Evolutionary conservation across 2,797 vertebrate genomes (phyloP).

Genomic region (Gymnoscopelus braueri): DNA sequence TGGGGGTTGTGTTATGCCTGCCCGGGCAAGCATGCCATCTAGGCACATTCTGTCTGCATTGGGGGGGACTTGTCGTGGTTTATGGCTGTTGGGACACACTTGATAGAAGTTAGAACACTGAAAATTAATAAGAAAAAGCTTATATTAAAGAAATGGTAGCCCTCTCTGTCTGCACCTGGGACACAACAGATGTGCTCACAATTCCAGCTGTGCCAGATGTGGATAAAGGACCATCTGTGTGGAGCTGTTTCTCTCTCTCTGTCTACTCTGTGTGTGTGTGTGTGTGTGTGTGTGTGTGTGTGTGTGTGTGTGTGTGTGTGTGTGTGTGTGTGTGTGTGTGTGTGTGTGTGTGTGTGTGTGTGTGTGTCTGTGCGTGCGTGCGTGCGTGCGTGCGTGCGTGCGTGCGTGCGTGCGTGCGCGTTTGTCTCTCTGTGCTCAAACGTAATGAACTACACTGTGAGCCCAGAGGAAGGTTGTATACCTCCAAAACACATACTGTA

Average conservation of each 20-base stretch:
- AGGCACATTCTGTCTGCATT: slow-evolving; percentile 55
- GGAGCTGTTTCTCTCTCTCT: slow-evolving; percentile 37
- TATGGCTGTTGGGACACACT: slow-evolving; percentile 35
- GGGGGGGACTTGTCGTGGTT: slow-evolving; percentile 46
- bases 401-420: not conserved
- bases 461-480: too few species aligned
- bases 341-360: not conserved
- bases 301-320: slow-evolving; percentile 13
- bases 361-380: too few species aligned
- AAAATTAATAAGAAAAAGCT: slow-evolving; percentile 65
- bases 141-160: slow-evolving; percentile 56
- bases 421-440: not conserved
- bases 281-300: slow-evolving; percentile 23
- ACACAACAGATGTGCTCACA: slow-evolving; percentile 75
- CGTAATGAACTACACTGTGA: not conserved
- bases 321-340: not conserved
- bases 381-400: slow-evolving; percentile 4
- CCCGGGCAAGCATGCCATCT: slow-evolving; percentile 44
- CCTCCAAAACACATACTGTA: too few species aligned
- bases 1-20: slow-evolving; percentile 53
- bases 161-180: slow-evolving; percentile 60
- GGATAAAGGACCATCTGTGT: slow-evolving; percentile 71
- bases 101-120: slow-evolving; percentile 36
- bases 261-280: slow-evolving; percentile 1
- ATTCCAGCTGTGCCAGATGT: slow-evolving; percentile 80